A percentile compares a stretch with the other conserved stretches of the same genome.
phyloP scores from a whole-genome alignment of 2,888 invertebrate species.

The Ceraclea dissimilis region DNA sequence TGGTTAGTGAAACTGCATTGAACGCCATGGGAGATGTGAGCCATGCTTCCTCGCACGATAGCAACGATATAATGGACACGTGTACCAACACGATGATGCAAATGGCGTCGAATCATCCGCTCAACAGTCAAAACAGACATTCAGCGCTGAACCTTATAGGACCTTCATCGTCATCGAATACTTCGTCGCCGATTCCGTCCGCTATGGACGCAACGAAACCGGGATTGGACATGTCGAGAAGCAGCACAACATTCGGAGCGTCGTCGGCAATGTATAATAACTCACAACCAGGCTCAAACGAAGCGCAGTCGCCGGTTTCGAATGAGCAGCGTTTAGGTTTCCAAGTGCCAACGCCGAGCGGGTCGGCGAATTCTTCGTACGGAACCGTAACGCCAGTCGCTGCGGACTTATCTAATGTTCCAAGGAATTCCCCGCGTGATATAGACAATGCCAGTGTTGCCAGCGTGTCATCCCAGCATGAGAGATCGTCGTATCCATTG shows the following conservation, averaged over 20 bases:
- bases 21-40: conserved; percentile 26
- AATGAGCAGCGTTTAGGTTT: conserved; percentile 26
- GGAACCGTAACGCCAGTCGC: conserved; percentile 23
- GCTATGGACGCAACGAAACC: conserved; percentile 21
- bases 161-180: conserved; percentile 23
- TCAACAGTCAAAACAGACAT: conserved; percentile 23
- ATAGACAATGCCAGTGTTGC: conserved; percentile 30
- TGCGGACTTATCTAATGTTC: conserved; percentile 24
- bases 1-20: conserved; percentile 28
- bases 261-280: conserved; percentile 17
- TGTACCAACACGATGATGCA: conserved; percentile 26
- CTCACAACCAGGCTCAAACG: conserved; percentile 20
- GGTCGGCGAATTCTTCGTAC: conserved; percentile 25
- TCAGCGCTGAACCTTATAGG: conserved; percentile 26
- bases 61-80: conserved; percentile 26
- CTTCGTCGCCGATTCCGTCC: conserved; percentile 24
- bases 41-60: conserved; percentile 25
- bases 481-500: conserved; percentile 31
- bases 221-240: conserved; percentile 18
- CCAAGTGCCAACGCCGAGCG: conserved; percentile 25
- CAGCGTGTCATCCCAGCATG: conserved; percentile 31
- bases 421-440: conserved; percentile 30
- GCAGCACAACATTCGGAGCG: conserved; percentile 13
- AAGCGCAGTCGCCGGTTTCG: conserved; percentile 24
- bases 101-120: conserved; percentile 25